Base-by-base conservation (phyloP, 2,797 vertebrate species). In the Fratercula arctica region DNA sequence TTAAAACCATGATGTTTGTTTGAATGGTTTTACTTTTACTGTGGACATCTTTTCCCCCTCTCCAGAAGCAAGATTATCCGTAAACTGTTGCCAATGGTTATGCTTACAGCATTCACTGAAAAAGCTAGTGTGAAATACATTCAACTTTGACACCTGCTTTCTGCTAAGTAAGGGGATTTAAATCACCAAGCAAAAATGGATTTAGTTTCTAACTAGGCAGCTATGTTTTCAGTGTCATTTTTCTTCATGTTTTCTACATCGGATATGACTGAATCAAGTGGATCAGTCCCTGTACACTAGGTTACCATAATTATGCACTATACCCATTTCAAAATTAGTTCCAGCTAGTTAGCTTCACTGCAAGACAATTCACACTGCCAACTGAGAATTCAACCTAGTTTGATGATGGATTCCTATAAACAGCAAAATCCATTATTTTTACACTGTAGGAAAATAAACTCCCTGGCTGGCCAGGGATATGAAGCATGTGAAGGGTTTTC, bases 341-440 rank as follows among this genome's bases (percentile, higher is more conserved):
- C 97, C 98, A 98, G 97, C 97, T 98, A 98, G 97, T 98, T 98
- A 98, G 96, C 96, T 97, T 98, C 98, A 95, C 97, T 97, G 97
- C 96, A 96, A 94, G 96, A 98, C 97, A 98, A 98, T 98, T 98
- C 97, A 98, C 96, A 87, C 97, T 97, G 97, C 95, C 97, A 97
- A 91, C 51, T 94, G 95, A 97, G 96, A 98, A 97, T 96, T 97
- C 96, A 95, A 92, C 97, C 95, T 97, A 96, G 91, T 97, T 95
- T 97, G 69, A 98, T 98, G 98, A 98, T 97, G 97, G 97, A 98
- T 98, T 98, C 91, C 90, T 93, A 97, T 97, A 98, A 98, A 98
- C 97, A 97, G 92, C 82, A 97, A 98, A 98, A 98, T 97, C 96
- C 95, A 98, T 98, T 98, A 98, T 98, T 98, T 98, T 97, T 96